Base-by-base conservation (phyloP, 2,113 vertebrate genomes). In the Labeo rohita region DNA sequence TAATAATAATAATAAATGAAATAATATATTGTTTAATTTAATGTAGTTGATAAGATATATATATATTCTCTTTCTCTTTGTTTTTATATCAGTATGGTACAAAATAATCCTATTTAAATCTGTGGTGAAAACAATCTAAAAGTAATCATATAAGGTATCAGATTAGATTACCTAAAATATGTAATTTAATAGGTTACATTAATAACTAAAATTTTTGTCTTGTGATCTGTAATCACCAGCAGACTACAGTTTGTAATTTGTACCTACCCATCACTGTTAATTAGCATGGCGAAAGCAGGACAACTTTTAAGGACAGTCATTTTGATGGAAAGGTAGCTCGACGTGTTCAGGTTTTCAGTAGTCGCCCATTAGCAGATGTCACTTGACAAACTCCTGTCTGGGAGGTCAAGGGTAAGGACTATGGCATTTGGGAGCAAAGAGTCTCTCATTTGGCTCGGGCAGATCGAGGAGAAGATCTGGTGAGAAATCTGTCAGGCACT, bases 351-450 rank as follows among this genome's bases (percentile, higher is more conserved):
- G 23, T 70, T 70, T 82, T 68, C 18, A 8, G 63, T 21, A 52
- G 28, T 12, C 10, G 3, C 16, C 65, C 21, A 52, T 82, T 52
- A 82, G 63, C 80, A 52, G 47, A 80, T 80, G 63, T n/a, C 18
- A 16, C 47, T 80, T 65, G 13, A 81, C 65, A 82, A 82, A 82
- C 28, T 52, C 45, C 45, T 39, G 18, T 82, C 63, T 68, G 16
- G 23, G 47, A 82, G 80, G 80, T 70, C 80, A 82, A 82, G 80
- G 65, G 45, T 82, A 70, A 34, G 23, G 16, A 52, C 61, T 82
- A 28, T 39, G 23, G 34, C 63, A 70, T 82, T 82, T 70, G 47
- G 65, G 63, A 70, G 45, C 16, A 70, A 70, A 52, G 47, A 82
- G 47, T 21, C 50, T 49, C 80, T 82, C 63, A 49, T 68, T 68